Percentiles rank a stretch among this genome's conserved stretches.
phyloP scores from a whole-genome alignment of 2,113 vertebrate genomes.

The Calidris pygmaea region DNA sequence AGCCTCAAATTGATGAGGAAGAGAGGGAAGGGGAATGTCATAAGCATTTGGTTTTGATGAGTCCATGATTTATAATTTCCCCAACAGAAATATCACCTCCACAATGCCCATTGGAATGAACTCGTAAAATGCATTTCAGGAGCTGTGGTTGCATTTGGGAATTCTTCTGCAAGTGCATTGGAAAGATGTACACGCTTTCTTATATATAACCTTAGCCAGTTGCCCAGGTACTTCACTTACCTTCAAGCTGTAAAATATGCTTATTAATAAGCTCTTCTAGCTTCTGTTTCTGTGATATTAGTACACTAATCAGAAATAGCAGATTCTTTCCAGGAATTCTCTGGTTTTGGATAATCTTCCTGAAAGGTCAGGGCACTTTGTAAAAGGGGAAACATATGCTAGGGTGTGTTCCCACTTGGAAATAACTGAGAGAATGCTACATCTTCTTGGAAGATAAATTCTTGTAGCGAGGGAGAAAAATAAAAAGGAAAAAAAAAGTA shows the following conservation, averaged over 20 bases:
- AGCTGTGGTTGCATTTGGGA: background rate
- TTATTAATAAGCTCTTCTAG: background rate
- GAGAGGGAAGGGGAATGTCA: background rate
- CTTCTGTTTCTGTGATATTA: background rate
- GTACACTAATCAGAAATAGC: background rate
- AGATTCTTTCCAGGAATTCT: constrained; percentile 3
- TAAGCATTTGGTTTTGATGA: background rate
- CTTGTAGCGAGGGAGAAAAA: background rate
- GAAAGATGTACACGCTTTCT: background rate
- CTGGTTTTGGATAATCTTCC: background rate
- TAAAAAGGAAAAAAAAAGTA: background rate
- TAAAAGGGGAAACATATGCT: background rate
- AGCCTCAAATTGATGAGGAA: background rate
- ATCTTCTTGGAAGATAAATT: background rate
- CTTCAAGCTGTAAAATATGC: too few relatives aligned
- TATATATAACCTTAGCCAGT: background rate
- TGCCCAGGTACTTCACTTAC: background rate
- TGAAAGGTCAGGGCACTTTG: background rate
- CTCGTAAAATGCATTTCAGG: background rate
- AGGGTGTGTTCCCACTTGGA: background rate
- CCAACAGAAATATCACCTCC: background rate
- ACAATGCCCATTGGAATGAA: background rate
- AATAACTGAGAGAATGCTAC: background rate
- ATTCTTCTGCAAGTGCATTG: background rate
- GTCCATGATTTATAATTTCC: background rate